Evolutionary conservation across 2,113 vertebrate genomes (phyloP).

Genomic region (Sciurus niger): DNA sequence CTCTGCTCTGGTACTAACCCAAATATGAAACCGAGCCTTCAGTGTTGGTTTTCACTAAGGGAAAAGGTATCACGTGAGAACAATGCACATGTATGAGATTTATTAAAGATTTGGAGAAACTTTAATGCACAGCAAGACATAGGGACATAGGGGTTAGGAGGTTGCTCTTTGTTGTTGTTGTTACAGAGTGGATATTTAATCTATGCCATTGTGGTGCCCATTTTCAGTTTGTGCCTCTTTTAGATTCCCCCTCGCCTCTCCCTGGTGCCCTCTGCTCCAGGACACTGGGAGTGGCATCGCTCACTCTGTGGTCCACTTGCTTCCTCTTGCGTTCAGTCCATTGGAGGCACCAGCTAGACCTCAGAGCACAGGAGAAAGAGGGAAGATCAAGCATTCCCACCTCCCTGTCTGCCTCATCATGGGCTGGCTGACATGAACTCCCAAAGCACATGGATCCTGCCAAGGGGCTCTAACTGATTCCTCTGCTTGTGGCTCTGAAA

Average conservation of each 20-base stretch:
- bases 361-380: background rate
- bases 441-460: background rate
- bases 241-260: background rate
- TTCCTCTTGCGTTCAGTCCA: background rate
- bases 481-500: background rate
- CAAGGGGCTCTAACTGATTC: background rate
- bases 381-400: background rate
- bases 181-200: background rate
- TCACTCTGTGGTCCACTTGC: background rate
- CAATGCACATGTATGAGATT: background rate
- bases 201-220: accelerated
- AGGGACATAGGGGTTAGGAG: background rate
- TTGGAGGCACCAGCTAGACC: background rate
- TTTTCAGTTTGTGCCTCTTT: background rate
- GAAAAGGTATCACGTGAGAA: background rate
- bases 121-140: background rate
- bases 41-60: conserved; percentile 3
- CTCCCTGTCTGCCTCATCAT: background rate
- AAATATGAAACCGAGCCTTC: background rate
- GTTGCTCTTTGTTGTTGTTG: background rate
- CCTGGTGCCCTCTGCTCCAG: background rate
- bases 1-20: background rate
- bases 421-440: too few relatives aligned
- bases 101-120: background rate
- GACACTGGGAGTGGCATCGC: background rate